These are phyloP conservation scores for Varanus salvator DNA, from an alignment of 2,113 vertebrate genomes.

Conservation along the genomic window DNA sequence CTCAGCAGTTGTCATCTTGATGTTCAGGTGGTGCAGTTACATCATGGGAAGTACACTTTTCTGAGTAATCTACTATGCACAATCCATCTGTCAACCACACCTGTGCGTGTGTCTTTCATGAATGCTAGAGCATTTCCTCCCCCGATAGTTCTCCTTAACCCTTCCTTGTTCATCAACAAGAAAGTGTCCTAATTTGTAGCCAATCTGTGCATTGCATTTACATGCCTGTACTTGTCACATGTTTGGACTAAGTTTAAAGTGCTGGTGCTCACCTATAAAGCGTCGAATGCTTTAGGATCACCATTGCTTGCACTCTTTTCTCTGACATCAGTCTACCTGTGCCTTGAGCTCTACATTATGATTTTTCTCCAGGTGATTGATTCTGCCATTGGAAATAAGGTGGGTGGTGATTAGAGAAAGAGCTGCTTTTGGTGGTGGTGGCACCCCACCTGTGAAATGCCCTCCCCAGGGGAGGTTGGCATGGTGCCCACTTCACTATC, in stretches of 20 bases:
- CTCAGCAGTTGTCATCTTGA: constrained; percentile 57
- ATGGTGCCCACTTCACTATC: background rate
- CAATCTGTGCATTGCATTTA: constrained; percentile 16
- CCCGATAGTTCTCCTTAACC: background rate
- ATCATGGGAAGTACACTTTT: constrained; percentile 41
- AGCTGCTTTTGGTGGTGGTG: background rate
- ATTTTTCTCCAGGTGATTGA: background rate
- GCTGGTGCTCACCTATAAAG: background rate
- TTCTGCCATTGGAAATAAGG: background rate
- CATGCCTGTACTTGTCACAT: background rate
- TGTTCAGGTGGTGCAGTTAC: constrained; percentile 59
- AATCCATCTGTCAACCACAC: constrained; percentile 23
- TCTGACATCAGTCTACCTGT: background rate
- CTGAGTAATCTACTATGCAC: constrained; percentile 56
- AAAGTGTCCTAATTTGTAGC: background rate
- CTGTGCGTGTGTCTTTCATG: constrained; percentile 29
- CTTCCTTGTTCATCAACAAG: background rate
- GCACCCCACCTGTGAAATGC: background rate
- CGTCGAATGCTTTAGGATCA: background rate
- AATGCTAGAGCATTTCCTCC: constrained; percentile 6
- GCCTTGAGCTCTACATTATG: background rate
- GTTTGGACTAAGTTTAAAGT: background rate
- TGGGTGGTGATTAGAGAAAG: background rate
- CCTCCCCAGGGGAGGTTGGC: background rate
- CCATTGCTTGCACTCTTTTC: background rate